Base-by-base conservation (phyloP, 2,888 invertebrate genomes). In the Dicyrtomina minuta region DNA sequence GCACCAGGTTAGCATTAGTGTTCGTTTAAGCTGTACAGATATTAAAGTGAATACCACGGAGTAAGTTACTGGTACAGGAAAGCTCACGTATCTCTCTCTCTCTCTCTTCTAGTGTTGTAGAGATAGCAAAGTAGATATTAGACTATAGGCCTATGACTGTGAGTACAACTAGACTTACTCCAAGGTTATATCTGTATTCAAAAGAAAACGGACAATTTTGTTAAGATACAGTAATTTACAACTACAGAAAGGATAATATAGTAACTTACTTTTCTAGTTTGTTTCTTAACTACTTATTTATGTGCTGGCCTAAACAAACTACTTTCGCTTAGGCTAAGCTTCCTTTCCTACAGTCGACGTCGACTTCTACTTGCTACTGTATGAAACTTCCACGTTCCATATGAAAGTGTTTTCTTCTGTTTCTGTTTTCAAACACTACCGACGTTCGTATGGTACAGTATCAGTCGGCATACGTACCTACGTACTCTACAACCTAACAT, bases 191-290 rank as follows among this genome's bases (percentile, higher is more conserved):
- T 8, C 51, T 51, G 22, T 41, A 59, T 61, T n/a, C 44, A 49
- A 27, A 62, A 27, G 12, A 53, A 65, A 65, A 65, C 64, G 64
- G 64, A 65, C 64, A 65, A 65, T 65, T 65, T 65, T 65, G 49
- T 65, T 65, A 65, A 65, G 64, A 65, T 65, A 65, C 64, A 53
- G 64, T 65, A 65, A 65, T 65, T 65, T 65, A 65, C 64, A 65
- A 65, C 64, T 65, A 65, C 51, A 65, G 64, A 51, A 49, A 65
- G 64, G 64, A 65, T 65, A 65, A 65, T 65, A 65, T 65, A 65
- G 46, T 64, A 64, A 64, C 64, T 65, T 65, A 65, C 64, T 65
- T 65, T 65, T 65, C 64, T 55, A 65, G 64, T 65, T 65, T 65
- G 64, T 65, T 65, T 53, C 53, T 65, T 65, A 65, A 65, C 39